Evolutionary conservation across 2,113 vertebrate species (phyloP).

Genomic region (Nymphicus hollandicus): DNA sequence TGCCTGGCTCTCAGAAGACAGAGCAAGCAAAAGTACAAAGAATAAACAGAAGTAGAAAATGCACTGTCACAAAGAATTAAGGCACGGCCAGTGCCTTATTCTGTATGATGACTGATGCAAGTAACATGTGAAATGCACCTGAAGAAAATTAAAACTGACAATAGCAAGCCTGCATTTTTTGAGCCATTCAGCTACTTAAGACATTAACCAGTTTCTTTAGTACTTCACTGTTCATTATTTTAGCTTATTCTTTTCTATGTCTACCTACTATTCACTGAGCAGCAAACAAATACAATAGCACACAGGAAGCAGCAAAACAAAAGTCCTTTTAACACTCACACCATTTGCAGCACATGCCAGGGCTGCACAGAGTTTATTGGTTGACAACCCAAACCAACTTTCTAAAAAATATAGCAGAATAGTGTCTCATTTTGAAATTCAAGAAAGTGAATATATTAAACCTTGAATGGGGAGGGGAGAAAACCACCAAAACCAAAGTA

Average conservation of each 20-base stretch:
- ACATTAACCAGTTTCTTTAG: not conserved
- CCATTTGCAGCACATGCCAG: not conserved
- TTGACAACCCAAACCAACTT: not conserved
- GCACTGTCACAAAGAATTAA: not conserved
- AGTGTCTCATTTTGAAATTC: not conserved
- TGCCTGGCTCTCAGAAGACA: not conserved
- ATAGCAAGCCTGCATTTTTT: not conserved
- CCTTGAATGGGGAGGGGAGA: not conserved
- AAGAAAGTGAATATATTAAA: not conserved
- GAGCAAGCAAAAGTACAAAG: not conserved
- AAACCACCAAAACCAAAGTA: not conserved
- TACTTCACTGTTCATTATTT: not conserved
- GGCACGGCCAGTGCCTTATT: not conserved
- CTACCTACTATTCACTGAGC: not conserved
- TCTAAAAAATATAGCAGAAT: not conserved
- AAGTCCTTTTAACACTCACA: not conserved
- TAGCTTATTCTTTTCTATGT: not conserved
- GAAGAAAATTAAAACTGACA: conserved; percentile 10
- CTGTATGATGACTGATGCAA: not conserved
- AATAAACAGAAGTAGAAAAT: not conserved
- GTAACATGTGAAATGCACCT: not conserved
- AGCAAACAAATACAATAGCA: conserved; percentile 39
- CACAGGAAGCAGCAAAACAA: conserved; percentile 41
- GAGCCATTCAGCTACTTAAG: not conserved
- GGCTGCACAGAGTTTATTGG: not conserved